Evolutionary conservation across 2,888 invertebrate genomes (phyloP).

Genomic region (Hyalella azteca): DNA sequence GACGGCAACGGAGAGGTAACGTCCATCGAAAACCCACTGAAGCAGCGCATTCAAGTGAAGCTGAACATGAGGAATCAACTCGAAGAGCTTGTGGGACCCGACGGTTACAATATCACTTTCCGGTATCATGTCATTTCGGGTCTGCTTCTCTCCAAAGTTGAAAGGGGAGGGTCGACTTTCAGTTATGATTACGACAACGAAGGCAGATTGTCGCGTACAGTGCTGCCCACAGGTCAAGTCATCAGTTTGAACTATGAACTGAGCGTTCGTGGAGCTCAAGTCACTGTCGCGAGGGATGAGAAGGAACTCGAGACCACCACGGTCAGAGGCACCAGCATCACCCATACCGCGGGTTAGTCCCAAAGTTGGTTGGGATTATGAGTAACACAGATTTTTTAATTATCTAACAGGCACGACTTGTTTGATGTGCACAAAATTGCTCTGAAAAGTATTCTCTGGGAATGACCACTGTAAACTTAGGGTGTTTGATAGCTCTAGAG

Average conservation of each 20-base stretch:
- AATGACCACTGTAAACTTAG: too few relatives aligned
- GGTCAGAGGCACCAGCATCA: constrained; percentile 51
- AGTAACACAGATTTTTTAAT: too few relatives aligned
- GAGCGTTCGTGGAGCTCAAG: constrained; percentile 81
- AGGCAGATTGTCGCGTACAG: constrained; percentile 86
- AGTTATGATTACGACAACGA: constrained; percentile 95
- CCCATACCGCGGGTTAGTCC: constrained; percentile 49
- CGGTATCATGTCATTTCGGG: constrained; percentile 92
- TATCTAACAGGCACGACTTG: too few relatives aligned
- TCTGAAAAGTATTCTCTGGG: too few relatives aligned
- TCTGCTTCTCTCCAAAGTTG: constrained; percentile 83
- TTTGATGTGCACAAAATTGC: too few relatives aligned
- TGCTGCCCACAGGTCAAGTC: constrained; percentile 94
- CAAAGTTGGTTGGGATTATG: too few relatives aligned
- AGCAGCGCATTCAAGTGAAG: constrained; percentile 47
- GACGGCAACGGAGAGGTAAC: constrained; percentile 72
- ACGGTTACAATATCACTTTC: constrained; percentile 91
- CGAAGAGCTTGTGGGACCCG: constrained; percentile 87
- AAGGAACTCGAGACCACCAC: constrained; percentile 50
- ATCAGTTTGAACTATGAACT: constrained; percentile 86
- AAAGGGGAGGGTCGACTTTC: constrained; percentile 77
- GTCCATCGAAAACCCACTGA: constrained; percentile 78
- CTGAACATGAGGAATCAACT: constrained; percentile 68
- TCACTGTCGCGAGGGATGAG: constrained; percentile 50
- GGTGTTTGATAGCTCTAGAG: too few relatives aligned